Evolutionary conservation across 2,113 vertebrate genomes (phyloP), one percentile per base, ranked within the genome.

Genomic region (Rhinoptilus africanus): DNA sequence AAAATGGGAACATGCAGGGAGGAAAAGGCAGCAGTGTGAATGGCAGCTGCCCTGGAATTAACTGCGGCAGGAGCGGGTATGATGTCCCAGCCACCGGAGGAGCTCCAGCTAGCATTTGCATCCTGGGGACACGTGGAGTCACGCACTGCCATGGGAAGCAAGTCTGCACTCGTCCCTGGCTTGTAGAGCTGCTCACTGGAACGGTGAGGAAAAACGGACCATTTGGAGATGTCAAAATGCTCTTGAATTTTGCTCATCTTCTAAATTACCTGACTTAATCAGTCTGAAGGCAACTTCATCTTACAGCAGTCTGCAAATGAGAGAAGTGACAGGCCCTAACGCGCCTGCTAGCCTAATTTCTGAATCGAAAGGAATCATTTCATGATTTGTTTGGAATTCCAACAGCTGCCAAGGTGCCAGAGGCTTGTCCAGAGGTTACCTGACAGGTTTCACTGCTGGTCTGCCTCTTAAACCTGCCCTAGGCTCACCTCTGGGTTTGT

Each of bases 41-140:
- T 28, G 15, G 9, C 71, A 89, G 3, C 54, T 84, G 48, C 32
- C 43, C 12, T 5, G 50, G 24, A 39, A 35, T 74, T 51, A 59
- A 18, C 3, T 18, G 14, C 10, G 8, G 4, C 28, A 21, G n/a
- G 43, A 87, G 34, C 43, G 73, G n/a, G 30, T 68, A 7, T 0
- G 0, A 8, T 57, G 12, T 85, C 26, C 14, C 17, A 21, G n/a
- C 6, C 41, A 11, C 27, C 2, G 2, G 59, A n/a, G 37, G 48
- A 77, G 17, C 64, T 90, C 57, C 34, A 57, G 34, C 26, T 51
- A 14, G 14, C 0, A 0, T 67, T 51, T 62, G 19, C 34, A 14
- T n/a, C 57, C 34, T 48, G 14, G 35, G 28, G n/a, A 4, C 3
- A 6, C 4, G 2, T 9, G 6, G 14, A 87, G 68, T 23, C 32